Percentiles rank a stretch among this genome's conserved stretches.
Evolutionary conservation across 2,888 invertebrate species (phyloP).

Genomic region (Neuroscelio doddi): DNA sequence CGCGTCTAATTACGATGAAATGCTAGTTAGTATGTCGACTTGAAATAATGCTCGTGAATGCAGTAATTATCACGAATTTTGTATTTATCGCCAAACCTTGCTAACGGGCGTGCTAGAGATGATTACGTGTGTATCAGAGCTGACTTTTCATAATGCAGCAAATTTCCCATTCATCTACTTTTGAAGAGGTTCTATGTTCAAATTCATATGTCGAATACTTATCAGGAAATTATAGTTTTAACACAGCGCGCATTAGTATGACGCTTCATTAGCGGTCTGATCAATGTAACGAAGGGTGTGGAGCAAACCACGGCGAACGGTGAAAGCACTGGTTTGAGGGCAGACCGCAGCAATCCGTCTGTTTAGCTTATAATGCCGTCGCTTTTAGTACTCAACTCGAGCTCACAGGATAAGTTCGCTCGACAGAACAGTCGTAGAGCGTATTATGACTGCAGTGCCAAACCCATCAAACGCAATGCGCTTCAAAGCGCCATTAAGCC

Average conservation of each 20-base stretch:
- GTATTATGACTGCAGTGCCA: constrained; percentile 58
- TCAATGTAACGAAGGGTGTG: constrained; percentile 60
- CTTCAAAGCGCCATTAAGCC: constrained; percentile 58
- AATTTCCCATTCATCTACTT: no score
- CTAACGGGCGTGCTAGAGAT: no score
- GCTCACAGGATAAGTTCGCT: constrained; percentile 22
- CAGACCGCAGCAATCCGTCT: constrained; percentile 10
- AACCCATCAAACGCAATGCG: constrained; percentile 61
- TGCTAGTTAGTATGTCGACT: no score
- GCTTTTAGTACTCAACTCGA: constrained; percentile 9
- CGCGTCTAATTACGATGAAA: no score
- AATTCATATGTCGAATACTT: not conserved
- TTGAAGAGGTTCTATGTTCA: no score
- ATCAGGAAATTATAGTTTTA: constrained; percentile 39
- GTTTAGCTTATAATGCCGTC: constrained; percentile 40
- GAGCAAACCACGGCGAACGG: constrained; percentile 1
- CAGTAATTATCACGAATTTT: no score
- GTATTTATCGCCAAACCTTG: no score
- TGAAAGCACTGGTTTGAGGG: constrained; percentile 15
- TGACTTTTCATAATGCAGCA: no score
- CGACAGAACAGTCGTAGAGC: constrained; percentile 21
- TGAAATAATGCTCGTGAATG: no score
- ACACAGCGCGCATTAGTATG: constrained; percentile 42
- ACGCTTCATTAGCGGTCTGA: constrained; percentile 62
- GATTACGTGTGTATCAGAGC: no score